Base-by-base conservation (phyloP, 2,888 invertebrate genomes). In the Aradus depressus region DNA sequence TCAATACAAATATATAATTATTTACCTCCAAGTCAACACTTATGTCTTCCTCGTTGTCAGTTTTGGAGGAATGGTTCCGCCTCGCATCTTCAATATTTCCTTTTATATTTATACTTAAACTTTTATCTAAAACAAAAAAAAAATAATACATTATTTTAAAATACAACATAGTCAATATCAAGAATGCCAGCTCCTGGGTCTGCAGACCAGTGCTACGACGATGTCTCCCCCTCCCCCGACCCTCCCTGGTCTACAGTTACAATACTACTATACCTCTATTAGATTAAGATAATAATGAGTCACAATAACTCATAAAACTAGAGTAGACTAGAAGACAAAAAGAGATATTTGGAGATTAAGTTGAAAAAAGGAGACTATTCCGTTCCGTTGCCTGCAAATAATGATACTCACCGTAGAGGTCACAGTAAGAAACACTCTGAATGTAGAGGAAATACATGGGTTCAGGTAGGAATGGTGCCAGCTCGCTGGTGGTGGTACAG, bases 361-460 rank as follows among this genome's bases (percentile, higher is more conserved):
- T 47, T 32, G 12, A 25, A 16, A 44, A 44, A 5, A 28, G 18
- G 34, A 18, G 58, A 43, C 8, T 39, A 31, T 19, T 12, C 16
- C 2, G 2, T 10, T 16, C n/a, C 12, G 2, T 10, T 23, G 18
- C n/a, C n/a, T n/a, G n/a, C 14, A 34, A 34, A 34, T 34, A 4
- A 34, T 26, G 42, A 41, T 34, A 53, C 64, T 64, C 42, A 68
- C 80, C 81, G 62, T 83, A 79, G 28, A 81, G 86, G 68, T 87
- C 84, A 60, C 79, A 79, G 66, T 84, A 90, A 6, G 88, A 88
- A 64, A 79, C 78, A 19, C 82, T 74, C 71, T 92, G 89, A 48
- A 87, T 82, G 69, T 86, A 93, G 4, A 92, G 74, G 57, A 92
- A 75, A 68, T 91, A 95, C 16, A 95, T 71, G 1, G 90, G 82